Base-by-base conservation (phyloP, 2,113 vertebrate genomes). In the Tragelaphus scriptus region DNA sequence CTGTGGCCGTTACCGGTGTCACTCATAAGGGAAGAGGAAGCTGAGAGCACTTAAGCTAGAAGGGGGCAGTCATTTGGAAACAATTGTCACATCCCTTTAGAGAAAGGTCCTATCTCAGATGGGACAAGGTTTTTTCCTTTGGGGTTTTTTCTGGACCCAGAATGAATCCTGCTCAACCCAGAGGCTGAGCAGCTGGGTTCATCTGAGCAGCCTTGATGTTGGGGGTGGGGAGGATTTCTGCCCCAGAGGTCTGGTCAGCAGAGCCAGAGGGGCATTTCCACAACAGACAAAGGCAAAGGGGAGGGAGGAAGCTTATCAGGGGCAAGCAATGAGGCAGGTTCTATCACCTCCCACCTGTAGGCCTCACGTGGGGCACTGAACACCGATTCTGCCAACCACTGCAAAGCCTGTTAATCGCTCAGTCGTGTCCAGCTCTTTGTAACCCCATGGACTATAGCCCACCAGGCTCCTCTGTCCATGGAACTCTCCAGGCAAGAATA, bases 11-110 rank as follows among this genome's bases (percentile, higher is more conserved):
- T 32, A 58, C 56, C 36, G 7, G 61, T 47, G 75, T 77, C 47
- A 88, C 81, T 98, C 97, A 97, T 28, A 92, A 26, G 25, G 93
- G 65, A 98, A 97, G 98, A 97, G 97, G 98, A 98, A 98, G 96
- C 88, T 56, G n/a, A 55, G 32, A 14, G 86, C 49, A 14, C 61
- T 44, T 55, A 61, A 88, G 88, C 44, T 28, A 12, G 9, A 32
- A 90, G n/a, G n/a, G 25, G 84, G 14, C 6, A 90, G 90, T 97
- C 97, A 97, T 97, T 95, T 94, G 92, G 96, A 98, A 98, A 98
- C 79, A 95, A 23, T 14, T 0, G 0, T 65, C 40, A 90, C 16
- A 49, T 81, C 84, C 88, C 85, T 92, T 90, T 80, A 92, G 58
- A 49, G 95, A 93, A 96, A 95, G 40, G 71, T 80, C 21, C 80